phyloP scores from a whole-genome alignment of 2,113 vertebrate genomes.

The Aspidoscelis tigris region DNA sequence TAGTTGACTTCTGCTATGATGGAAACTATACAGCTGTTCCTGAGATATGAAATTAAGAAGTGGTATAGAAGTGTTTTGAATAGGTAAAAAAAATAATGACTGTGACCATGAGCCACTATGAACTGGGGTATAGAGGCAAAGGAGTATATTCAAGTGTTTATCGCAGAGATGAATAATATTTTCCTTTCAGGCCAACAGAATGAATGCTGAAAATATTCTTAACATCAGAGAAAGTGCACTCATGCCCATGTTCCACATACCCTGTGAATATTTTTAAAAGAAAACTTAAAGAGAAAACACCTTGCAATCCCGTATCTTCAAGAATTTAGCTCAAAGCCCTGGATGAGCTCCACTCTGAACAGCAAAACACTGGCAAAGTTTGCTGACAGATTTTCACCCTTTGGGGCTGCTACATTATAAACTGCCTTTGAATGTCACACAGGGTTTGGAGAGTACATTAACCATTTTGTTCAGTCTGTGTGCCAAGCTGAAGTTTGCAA shows the following conservation, averaged over 20 bases:
- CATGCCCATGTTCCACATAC: not conserved
- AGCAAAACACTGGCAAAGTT: constrained; percentile 7
- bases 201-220: not conserved
- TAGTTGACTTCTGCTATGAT: too few relatives aligned
- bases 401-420: not conserved
- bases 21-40: too few relatives aligned
- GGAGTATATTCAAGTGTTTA: too few relatives aligned
- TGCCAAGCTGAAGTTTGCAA: not conserved
- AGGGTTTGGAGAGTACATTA: not conserved
- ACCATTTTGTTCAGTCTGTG: not conserved
- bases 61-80: too few relatives aligned
- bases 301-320: not conserved
- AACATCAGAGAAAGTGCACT: not conserved
- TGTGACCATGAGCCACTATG: too few relatives aligned
- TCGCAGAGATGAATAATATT: not conserved
- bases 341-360: not conserved
- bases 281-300: not conserved
- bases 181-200: not conserved
- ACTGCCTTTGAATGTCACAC: constrained; percentile 14
- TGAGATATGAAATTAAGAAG: too few relatives aligned
- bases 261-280: not conserved
- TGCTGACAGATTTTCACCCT: constrained; percentile 18
- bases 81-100: too few relatives aligned
- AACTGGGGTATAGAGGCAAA: too few relatives aligned
- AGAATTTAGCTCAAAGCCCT: constrained; percentile 5